These are phyloP conservation scores for Hydrozoanthus gracilis DNA, from an alignment of 92 coral and sea anemone genomes.

Conservation along the genomic window DNA sequence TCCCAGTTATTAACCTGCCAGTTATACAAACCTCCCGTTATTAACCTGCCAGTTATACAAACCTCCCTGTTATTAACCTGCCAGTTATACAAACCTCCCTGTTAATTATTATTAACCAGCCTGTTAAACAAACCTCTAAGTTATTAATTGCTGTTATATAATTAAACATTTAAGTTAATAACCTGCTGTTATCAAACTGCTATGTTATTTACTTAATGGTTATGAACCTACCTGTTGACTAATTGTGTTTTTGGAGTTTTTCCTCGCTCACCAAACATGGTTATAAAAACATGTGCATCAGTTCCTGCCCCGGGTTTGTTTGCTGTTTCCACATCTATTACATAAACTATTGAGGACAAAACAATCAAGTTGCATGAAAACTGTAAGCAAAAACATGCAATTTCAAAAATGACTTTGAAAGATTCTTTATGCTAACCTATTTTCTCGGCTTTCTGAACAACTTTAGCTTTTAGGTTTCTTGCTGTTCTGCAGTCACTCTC, in stretches of 20 bases:
- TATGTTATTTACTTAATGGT: too few species aligned
- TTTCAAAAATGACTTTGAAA: not conserved
- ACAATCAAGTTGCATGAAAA: not conserved
- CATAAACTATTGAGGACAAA: constrained; percentile 71
- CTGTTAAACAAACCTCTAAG: too few species aligned
- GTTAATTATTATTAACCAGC: too few species aligned
- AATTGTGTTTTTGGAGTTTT: constrained; percentile 96
- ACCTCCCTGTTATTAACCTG: too few species aligned
- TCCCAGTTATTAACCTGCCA: too few species aligned
- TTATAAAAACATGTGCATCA: constrained; percentile 95
- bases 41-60: too few species aligned
- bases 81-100: too few species aligned
- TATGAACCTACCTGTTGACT: constrained; percentile 77
- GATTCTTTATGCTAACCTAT: constrained; percentile 58
- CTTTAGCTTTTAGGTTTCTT: constrained; percentile 77
- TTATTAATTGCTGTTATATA: not conserved
- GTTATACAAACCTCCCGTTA: too few species aligned
- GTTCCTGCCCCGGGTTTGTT: constrained; percentile 98
- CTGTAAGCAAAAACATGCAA: not conserved
- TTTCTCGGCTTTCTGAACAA: constrained; percentile 78
- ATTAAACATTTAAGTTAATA: not conserved
- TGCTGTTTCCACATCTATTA: constrained; percentile 94
- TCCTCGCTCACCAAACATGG: constrained; percentile 87
- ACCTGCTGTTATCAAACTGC: too few species aligned
- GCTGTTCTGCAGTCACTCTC: constrained; percentile 90